phyloP scores from a whole-genome alignment of 2,797 vertebrate genomes.

The Typhlichthys subterraneus region DNA sequence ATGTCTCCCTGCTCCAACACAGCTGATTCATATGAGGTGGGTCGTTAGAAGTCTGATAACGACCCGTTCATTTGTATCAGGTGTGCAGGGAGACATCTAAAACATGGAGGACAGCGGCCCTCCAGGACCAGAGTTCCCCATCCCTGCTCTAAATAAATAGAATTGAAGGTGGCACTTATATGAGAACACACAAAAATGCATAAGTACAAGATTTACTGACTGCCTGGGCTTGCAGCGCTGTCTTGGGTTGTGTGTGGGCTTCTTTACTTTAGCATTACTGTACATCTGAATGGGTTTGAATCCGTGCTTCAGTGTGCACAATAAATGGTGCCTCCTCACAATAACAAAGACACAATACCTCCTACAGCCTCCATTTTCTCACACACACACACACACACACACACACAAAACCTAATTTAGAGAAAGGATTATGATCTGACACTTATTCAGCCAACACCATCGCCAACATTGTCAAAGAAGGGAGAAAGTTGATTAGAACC shows the following conservation, averaged over 20 bases:
- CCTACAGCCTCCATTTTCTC: background rate
- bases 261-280: slow-evolving; percentile 48
- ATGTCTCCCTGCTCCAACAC: too few species aligned
- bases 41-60: too few species aligned
- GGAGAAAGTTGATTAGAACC: too few species aligned
- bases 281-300: slow-evolving; percentile 38
- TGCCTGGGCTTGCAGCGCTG: slow-evolving; percentile 12
- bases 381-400: background rate
- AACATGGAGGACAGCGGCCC: too few species aligned
- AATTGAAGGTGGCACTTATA: slow-evolving; percentile 12
- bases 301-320: slow-evolving; percentile 33
- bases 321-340: slow-evolving; percentile 29
- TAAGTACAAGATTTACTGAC: slow-evolving; percentile 6
- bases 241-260: slow-evolving; percentile 35
- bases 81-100: too few species aligned
- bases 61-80: too few species aligned
- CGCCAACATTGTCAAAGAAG: too few species aligned
- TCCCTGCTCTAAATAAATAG: too few species aligned
- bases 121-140: too few species aligned
- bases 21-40: too few species aligned
- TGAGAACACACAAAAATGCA: slow-evolving; percentile 10
- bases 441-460: too few species aligned
- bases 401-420: background rate
- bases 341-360: slow-evolving; percentile 28
- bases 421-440: too few species aligned